These are phyloP conservation scores for Phaethornis superciliosus DNA, from an alignment of 2,113 vertebrate species.

Conservation along the genomic window DNA sequence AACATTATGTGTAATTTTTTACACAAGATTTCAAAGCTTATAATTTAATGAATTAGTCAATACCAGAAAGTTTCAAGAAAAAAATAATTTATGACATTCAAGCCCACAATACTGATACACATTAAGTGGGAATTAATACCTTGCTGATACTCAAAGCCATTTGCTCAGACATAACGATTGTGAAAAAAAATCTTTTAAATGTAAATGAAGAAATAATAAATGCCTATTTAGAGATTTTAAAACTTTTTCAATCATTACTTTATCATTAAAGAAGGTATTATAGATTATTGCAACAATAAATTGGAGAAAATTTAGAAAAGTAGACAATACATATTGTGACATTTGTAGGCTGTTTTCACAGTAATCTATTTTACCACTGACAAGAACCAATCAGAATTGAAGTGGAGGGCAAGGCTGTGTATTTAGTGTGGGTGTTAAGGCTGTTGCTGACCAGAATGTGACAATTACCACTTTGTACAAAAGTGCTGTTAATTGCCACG, in stretches of 20 bases:
- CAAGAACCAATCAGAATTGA: not conserved
- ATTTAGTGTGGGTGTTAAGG: rapidly evolving
- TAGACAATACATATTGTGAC: not conserved
- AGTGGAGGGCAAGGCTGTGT: not conserved
- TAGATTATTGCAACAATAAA: not conserved
- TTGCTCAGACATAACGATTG: not conserved
- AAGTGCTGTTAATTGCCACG: rapidly evolving
- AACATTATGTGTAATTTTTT: not conserved
- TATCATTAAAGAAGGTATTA: not conserved
- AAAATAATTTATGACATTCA: not conserved
- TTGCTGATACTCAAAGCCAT: not conserved
- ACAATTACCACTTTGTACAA: not conserved
- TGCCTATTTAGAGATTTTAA: too few species aligned
- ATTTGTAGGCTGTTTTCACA: not conserved
- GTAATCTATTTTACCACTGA: not conserved
- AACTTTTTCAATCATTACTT: not conserved
- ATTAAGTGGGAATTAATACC: not conserved
- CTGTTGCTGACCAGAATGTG: not conserved
- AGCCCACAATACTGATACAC: not conserved
- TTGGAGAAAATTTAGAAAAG: not conserved
- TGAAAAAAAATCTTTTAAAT: not conserved
- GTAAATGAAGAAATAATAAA: not conserved
- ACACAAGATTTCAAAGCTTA: not conserved
- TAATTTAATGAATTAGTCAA: not conserved
- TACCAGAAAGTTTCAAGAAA: not conserved